Conservation (phyloP, 2,113 vertebrate species). For the Aegotheles bennettii region DNA sequence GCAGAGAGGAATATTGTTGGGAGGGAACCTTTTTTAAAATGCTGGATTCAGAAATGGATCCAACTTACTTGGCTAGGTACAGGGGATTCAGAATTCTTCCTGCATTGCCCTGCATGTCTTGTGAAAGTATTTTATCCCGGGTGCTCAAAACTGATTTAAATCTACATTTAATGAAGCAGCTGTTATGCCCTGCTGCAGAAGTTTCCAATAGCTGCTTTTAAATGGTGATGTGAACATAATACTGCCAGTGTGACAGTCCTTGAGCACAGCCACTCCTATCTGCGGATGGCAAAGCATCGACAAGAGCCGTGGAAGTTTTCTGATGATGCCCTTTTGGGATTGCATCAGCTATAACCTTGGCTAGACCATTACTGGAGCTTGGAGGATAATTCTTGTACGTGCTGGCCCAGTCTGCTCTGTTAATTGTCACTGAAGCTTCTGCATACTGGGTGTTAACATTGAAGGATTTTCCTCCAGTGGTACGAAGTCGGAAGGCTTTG, state of each 20-base stretch:
- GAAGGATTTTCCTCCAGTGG: not conserved
- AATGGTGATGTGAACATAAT: not conserved
- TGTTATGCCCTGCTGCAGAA: not conserved
- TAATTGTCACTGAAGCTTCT: not conserved
- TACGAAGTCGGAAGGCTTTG: not conserved
- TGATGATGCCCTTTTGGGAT: not conserved
- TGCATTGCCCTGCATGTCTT: not conserved
- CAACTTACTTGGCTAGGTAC: fast-evolving
- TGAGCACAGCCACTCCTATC: not conserved
- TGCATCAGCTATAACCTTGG: not conserved
- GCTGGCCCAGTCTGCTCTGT: not conserved
- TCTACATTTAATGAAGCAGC: not conserved
- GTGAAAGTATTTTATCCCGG: not conserved
- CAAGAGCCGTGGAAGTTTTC: not conserved
- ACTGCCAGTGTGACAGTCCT: not conserved
- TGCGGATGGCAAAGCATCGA: not conserved
- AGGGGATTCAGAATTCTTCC: not conserved
- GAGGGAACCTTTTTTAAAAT: not conserved
- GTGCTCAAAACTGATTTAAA: not conserved
- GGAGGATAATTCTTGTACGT: not conserved
- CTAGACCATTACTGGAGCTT: not conserved
- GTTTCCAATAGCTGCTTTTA: not conserved
- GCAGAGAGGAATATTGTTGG: not conserved
- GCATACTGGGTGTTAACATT: fast-evolving
- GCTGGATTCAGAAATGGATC: not conserved